Percentiles rank a stretch among this genome's conserved stretches.
These are phyloP conservation scores for Chloroceryle amazona DNA, from an alignment of 2,797 vertebrate species.

Conservation along the genomic window DNA sequence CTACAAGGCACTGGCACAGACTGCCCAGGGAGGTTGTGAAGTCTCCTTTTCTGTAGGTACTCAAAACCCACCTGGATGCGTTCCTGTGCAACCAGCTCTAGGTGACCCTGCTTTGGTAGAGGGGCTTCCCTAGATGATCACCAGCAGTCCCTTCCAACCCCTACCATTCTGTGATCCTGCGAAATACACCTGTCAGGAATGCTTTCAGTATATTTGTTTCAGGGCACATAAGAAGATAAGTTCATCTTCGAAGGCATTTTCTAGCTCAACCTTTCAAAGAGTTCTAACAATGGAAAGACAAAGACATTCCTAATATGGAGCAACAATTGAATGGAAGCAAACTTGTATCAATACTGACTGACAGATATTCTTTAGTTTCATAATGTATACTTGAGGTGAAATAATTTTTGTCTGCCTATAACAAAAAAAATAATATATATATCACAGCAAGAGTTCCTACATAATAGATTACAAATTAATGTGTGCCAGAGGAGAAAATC, in stretches of 20 bases:
- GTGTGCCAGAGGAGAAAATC: background rate
- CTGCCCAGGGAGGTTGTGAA: background rate
- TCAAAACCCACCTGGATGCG: background rate
- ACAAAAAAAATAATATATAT: background rate
- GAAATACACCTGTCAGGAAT: background rate
- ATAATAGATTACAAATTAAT: slow-evolving; percentile 26
- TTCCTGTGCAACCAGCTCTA: background rate
- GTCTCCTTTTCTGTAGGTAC: background rate
- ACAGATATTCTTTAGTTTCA: background rate
- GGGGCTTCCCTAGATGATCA: background rate
- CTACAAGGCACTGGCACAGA: background rate
- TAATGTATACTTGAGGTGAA: background rate
- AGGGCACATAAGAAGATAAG: fast-evolving
- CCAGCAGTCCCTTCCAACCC: background rate
- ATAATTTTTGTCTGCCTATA: background rate
- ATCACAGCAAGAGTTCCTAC: background rate
- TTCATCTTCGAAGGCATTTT: background rate
- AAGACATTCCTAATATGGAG: background rate
- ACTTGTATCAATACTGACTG: background rate
- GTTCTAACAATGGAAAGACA: background rate
- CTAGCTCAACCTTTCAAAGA: background rate
- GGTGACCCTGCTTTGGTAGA: background rate
- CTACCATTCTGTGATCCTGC: background rate
- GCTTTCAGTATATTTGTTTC: background rate
- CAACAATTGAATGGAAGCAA: background rate